Percentiles rank a stretch among this genome's conserved stretches.
Conservation (phyloP, 2,888 invertebrate genomes). For the Diloba caeruleocephala region DNA sequence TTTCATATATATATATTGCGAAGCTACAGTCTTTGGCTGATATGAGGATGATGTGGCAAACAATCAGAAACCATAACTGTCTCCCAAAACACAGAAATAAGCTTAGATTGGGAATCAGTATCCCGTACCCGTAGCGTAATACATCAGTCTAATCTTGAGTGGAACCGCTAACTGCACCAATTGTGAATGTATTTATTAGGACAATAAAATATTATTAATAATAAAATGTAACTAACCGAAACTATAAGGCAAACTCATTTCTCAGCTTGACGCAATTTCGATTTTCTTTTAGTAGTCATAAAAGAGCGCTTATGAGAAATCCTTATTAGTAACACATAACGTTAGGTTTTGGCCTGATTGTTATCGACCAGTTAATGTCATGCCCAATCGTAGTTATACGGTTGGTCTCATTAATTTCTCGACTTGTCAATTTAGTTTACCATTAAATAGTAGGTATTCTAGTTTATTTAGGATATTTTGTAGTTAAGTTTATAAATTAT, state of each 20-base stretch:
- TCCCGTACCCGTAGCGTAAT: too few species aligned
- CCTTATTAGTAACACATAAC: conserved; percentile 37
- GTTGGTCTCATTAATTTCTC: conserved; percentile 15
- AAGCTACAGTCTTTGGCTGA: too few species aligned
- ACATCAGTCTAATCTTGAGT: too few species aligned
- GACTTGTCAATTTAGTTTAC: conserved; percentile 29
- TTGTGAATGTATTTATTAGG: too few species aligned
- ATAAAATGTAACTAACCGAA: too few species aligned
- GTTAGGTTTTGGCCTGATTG: conserved; percentile 34
- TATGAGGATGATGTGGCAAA: too few species aligned
- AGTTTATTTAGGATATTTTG: conserved; percentile 12
- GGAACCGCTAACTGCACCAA: too few species aligned
- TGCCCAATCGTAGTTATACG: conserved; percentile 13
- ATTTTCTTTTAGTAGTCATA: conserved; percentile 30
- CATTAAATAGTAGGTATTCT: conserved; percentile 9
- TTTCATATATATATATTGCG: too few species aligned
- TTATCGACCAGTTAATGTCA: conserved; percentile 41
- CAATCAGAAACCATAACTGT: too few species aligned
- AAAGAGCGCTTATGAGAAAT: conserved; percentile 38
- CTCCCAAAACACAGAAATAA: too few species aligned
- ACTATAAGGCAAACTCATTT: conserved; percentile 12
- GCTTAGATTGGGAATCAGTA: too few species aligned
- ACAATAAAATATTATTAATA: too few species aligned
- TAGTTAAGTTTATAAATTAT: conserved; percentile 4
- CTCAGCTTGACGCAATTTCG: conserved; percentile 26